Percentiles rank a stretch among this genome's conserved stretches.
Conservation (phyloP, 1,140 invertebrate species). For the Neodiprion pinetum region DNA sequence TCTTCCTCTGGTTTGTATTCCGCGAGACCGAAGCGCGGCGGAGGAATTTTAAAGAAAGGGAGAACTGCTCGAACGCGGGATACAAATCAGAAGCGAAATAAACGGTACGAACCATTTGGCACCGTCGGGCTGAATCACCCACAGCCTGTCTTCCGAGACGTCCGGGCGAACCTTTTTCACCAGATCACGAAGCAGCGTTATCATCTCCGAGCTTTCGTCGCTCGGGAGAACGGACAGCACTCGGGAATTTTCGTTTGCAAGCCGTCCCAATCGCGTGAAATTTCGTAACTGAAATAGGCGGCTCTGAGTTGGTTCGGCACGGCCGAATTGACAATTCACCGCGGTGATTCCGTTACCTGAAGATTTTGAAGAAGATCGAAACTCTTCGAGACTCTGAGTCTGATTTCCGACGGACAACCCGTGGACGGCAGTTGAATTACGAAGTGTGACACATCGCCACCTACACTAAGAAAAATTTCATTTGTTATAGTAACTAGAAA, state of each 20-base stretch:
- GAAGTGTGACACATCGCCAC: constrained; percentile 23
- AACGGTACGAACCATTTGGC: background rate
- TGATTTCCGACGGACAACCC: constrained; percentile 22
- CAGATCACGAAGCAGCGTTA: constrained; percentile 21
- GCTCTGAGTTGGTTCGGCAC: too few relatives aligned
- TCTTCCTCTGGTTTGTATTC: constrained; percentile 4
- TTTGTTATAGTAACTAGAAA: too few relatives aligned
- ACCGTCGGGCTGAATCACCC: constrained; percentile 24
- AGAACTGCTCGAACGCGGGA: background rate
- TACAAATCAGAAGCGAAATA: background rate
- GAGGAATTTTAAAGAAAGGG: background rate
- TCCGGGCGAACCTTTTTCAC: constrained; percentile 28
- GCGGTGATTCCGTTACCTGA: constrained; percentile 22
- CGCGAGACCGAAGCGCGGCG: background rate
- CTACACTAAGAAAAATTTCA: background rate
- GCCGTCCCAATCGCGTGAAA: constrained; percentile 32
- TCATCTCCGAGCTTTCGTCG: constrained; percentile 18
- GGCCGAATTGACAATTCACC: too few relatives aligned
- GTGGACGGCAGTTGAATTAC: constrained; percentile 33
- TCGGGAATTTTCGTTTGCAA: constrained; percentile 27
- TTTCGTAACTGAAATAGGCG: constrained; percentile 9
- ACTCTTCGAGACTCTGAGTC: background rate
- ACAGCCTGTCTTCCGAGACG: constrained; percentile 21
- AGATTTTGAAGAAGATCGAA: constrained; percentile 32
- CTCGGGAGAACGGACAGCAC: constrained; percentile 32